Evolutionary conservation across 2,888 invertebrate species (phyloP), one percentile per base, ranked within the genome.

Genomic region (Tipula lateralis): DNA sequence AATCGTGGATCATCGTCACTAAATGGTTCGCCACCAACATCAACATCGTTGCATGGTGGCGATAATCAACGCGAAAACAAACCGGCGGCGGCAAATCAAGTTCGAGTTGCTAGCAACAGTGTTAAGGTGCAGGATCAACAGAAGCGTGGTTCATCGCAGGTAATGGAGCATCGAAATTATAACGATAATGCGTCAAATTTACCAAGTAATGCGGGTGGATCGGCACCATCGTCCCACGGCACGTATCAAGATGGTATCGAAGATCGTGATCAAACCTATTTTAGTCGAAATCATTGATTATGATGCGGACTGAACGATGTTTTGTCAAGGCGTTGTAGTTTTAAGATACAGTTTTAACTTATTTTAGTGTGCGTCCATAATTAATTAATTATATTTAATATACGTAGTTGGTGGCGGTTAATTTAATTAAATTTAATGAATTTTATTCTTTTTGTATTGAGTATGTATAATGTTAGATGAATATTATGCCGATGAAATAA

Each of bases 231-330:
- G 4, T 34, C 30, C 7, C 84, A 50, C 16, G 44, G 44, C n/a
- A 30, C 84, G n/a, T 84, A 50, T 44, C 84, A 84, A 7, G 84
- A 84, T 84, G 84, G 84, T n/a, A 30, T 44, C 24, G 84, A 84
- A 1, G 44, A 84, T 30, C 44, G 44, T 0, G 84, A 84, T 50
- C 44, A 84, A 44, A 44, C 84, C 7, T 84, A 84, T 84, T 84
- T 44, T 44, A 84, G 44, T 44, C 84, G 84, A 9, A 44, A 30
- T 29, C 84, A 84, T n/a, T 84, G 34, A 83, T n/a, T n/a, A n/a
- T n/a, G 34, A 34, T 83, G 34, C 12, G 19, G 83, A 83, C 34
- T 34, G 30, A 32, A 12, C 19, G 83, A 0, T 6, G 16, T 34
- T 83, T 83, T 83, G n/a, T n/a, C 29, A 83, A 34, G 19, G 34